Evolutionary conservation across 2,888 invertebrate genomes (phyloP), one percentile per base, ranked within the genome.

Genomic region (Patella caerulea): DNA sequence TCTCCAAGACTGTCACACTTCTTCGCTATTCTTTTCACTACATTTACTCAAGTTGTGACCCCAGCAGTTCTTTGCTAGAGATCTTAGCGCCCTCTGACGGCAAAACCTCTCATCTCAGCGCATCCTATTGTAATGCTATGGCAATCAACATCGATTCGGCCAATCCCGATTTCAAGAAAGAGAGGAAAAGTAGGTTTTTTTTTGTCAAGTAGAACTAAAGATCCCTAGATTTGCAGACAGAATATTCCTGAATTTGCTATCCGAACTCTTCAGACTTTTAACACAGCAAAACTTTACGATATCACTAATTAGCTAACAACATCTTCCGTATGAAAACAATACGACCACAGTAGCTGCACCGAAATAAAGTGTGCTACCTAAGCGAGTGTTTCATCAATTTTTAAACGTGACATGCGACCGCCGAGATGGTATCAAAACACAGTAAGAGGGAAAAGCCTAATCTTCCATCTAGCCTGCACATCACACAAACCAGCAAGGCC

Each of bases 21-120:
- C 65, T 65, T 65, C 65, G 65, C 24, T 65, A 65, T 65, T 65
- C 65, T 65, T 65, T 65, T 65, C 24, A 65, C 65, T 65, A 65
- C 65, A 65, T 65, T 65, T 65, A 65, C 65, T 65, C 65, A 24
- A 65, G 19, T 65, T 65, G 65, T 24, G 65, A 65, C 24, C 65
- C 65, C 19, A 65, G 65, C 65, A 24, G 19, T 65, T 65, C 65
- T 65, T 65, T 65, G 24, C 65, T 65, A 65, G 19, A 65, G 65
- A 65, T 65, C 65, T 65, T 65, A 65, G 65, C 65, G 65, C 65
- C 65, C 65, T 24, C 65, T 65, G 65, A 65, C 65, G 65, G 24
- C 65, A 65, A 65, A 65, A 65, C 65, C 65, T 65, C 65, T 24
- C 65, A 65, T 65, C 65, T 65, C 65, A 65, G 24, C 65, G 65